Percentiles rank a stretch among this genome's conserved stretches.
phyloP scores from a whole-genome alignment of 2,113 vertebrate species.

The Mormyrus lacerda region DNA sequence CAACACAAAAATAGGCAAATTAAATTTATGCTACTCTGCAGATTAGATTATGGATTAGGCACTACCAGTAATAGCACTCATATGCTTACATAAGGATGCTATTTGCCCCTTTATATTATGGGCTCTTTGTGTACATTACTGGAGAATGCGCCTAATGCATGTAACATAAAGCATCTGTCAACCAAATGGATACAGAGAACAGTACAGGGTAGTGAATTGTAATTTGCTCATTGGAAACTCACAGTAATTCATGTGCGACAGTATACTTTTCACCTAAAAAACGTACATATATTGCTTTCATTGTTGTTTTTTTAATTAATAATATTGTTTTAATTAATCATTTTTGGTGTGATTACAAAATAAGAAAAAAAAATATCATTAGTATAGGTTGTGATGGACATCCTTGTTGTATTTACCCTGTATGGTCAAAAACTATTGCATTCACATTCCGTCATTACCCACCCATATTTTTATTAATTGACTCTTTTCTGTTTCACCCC shows the following conservation, averaged over 20 bases:
- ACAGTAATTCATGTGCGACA: neutral
- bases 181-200: neutral
- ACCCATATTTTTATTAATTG: neutral
- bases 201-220: neutral
- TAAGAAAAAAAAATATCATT: neutral
- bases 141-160: neutral
- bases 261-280: neutral
- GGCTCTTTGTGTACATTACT: neutral
- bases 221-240: neutral
- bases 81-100: neutral
- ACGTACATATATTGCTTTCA: neutral
- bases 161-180: neutral
- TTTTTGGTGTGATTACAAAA: neutral
- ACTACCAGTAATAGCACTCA: conserved; percentile 9
- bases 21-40: neutral
- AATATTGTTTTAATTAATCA: neutral
- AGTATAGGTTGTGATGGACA: neutral
- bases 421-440: neutral
- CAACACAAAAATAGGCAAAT: neutral
- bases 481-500: neutral
- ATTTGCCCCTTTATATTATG: neutral
- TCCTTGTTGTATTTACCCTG: neutral
- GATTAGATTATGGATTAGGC: conserved; percentile 8
- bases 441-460: neutral
- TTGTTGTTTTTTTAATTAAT: neutral